Evolutionary conservation across 2,113 vertebrate species (phyloP).

Genomic region (Cromileptes altivelis): DNA sequence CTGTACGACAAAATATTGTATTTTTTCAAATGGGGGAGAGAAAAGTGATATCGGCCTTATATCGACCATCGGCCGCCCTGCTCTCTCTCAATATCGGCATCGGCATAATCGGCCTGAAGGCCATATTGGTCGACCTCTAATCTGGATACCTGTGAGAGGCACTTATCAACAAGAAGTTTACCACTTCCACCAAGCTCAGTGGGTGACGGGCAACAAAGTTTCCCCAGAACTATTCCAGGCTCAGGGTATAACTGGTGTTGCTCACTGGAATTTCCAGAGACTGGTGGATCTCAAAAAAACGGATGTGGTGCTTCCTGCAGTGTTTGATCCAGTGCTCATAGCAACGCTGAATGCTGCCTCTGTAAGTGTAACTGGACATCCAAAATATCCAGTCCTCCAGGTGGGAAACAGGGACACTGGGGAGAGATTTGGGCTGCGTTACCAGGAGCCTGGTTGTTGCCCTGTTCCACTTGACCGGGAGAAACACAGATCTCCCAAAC

Average conservation of each 20-base stretch:
- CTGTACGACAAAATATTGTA: no score
- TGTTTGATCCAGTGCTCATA: background rate
- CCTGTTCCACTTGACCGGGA: background rate
- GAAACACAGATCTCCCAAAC: no score
- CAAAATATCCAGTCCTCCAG: background rate
- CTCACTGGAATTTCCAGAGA: background rate
- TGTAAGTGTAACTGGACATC: background rate
- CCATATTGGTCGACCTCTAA: no score
- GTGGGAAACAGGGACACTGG: background rate
- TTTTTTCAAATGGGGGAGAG: no score
- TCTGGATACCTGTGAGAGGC: background rate
- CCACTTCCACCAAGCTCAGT: constrained; percentile 6
- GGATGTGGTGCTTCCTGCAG: background rate
- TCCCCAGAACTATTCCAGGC: background rate
- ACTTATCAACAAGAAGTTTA: constrained; percentile 4
- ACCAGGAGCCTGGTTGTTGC: background rate
- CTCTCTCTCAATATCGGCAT: no score
- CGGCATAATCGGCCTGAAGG: no score
- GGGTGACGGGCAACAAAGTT: background rate
- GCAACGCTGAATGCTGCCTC: background rate
- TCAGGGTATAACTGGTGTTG: background rate
- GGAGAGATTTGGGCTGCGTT: background rate
- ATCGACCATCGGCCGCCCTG: no score
- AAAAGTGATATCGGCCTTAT: no score
- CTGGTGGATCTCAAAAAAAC: background rate